phyloP scores from a whole-genome alignment of 35 echinoderm and acorn worm genomes.

The Stichopus chloronotus region DNA sequence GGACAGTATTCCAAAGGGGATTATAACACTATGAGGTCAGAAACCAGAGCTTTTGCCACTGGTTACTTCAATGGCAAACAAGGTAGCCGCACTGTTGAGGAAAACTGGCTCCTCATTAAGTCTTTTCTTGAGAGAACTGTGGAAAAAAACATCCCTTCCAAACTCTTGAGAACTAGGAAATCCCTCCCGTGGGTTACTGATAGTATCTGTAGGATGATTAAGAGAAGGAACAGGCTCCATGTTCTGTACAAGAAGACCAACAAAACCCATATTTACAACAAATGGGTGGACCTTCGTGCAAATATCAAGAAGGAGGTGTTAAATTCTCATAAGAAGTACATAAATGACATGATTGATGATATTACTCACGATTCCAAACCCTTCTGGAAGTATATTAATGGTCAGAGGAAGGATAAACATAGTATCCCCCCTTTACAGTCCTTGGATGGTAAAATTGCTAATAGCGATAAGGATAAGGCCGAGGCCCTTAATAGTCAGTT shows the following conservation, averaged over 20 bases:
- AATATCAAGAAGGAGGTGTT: slow-evolving; percentile 32
- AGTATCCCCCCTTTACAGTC: neutral
- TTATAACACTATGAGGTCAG: slow-evolving; percentile 21
- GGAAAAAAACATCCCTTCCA: neutral
- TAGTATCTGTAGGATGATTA: slow-evolving; percentile 20
- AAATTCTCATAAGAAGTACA: slow-evolving; percentile 6
- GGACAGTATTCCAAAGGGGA: slow-evolving; percentile 16
- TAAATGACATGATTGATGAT: neutral
- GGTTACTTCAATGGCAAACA: neutral
- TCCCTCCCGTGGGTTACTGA: neutral
- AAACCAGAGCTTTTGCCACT: slow-evolving; percentile 18
- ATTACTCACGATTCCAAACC: slow-evolving; percentile 10
- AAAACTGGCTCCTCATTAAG: slow-evolving; percentile 19
- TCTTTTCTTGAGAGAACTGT: slow-evolving; percentile 11
- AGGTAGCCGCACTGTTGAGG: neutral
- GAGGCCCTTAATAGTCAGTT: too few species aligned
- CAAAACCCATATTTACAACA: slow-evolving; percentile 14
- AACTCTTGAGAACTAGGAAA: neutral
- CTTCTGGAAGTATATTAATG: neutral
- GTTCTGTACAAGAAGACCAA: slow-evolving; percentile 6
- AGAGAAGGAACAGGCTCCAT: neutral
- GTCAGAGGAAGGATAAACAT: neutral
- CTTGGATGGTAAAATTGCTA: neutral
- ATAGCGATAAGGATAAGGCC: neutral
- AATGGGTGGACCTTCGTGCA: slow-evolving; percentile 22